phyloP scores from a whole-genome alignment of 1,140 invertebrate species.

The Oryctes rhinoceros region DNA sequence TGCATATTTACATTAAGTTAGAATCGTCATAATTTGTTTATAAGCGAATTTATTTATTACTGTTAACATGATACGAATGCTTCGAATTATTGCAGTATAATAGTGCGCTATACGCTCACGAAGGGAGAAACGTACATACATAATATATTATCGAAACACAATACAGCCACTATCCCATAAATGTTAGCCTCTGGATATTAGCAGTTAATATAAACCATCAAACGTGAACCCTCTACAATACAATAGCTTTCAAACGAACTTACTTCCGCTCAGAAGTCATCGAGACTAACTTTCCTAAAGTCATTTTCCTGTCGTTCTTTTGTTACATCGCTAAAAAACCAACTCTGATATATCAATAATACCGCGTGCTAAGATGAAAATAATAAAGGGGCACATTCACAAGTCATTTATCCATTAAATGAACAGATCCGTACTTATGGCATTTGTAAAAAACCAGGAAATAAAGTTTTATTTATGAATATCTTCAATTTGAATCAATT shows the following conservation, averaged over 20 bases:
- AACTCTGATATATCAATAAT: conserved; percentile 34
- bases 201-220: conserved; percentile 32
- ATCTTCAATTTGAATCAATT: too few relatives aligned
- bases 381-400: conserved; percentile 28
- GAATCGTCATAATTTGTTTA: too few relatives aligned
- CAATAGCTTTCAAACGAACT: conserved; percentile 13
- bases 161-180: not conserved
- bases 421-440: not conserved
- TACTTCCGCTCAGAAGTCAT: conserved; percentile 38
- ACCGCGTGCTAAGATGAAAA: conserved; percentile 11
- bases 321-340: conserved; percentile 28
- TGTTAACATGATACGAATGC: too few relatives aligned
- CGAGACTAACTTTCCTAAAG: conserved; percentile 38
- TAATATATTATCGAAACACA: too few relatives aligned
- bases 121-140: too few relatives aligned
- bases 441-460: not conserved
- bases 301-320: conserved; percentile 33
- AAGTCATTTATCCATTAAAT: conserved; percentile 19
- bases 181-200: conserved; percentile 8
- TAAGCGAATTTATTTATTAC: too few relatives aligned
- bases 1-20: too few relatives aligned
- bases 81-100: too few relatives aligned
- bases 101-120: too few relatives aligned
- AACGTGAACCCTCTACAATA: conserved; percentile 9
- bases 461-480: not conserved